These are phyloP conservation scores for Nineta flava DNA, from an alignment of 2,888 invertebrate species.

Conservation along the genomic window DNA sequence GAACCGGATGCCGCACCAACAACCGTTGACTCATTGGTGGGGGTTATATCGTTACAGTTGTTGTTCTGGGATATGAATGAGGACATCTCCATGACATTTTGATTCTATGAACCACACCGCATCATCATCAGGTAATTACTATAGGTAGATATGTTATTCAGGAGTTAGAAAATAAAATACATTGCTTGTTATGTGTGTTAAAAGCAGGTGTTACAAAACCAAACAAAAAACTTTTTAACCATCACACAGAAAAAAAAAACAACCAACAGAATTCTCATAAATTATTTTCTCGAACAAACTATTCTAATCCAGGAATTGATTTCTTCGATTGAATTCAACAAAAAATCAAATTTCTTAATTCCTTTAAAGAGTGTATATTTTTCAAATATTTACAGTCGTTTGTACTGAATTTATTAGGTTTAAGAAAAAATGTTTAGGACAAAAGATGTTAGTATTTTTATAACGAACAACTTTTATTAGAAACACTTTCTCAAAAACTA, in stretches of 20 bases:
- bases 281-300: no score
- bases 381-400: no score
- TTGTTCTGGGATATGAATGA: conserved; percentile 47
- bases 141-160: conserved; percentile 6
- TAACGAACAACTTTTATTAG: no score
- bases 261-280: not conserved
- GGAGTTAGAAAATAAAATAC: conserved; percentile 4
- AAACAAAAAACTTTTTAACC: no score
- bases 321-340: no score
- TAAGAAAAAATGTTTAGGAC: no score
- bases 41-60: conserved; percentile 24
- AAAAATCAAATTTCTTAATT: no score
- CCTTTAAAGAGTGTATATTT: no score
- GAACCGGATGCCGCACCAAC: not conserved
- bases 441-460: no score
- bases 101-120: conserved; percentile 21
- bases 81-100: conserved; percentile 49
- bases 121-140: conserved; percentile 8
- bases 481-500: no score
- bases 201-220: not conserved
- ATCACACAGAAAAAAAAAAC: not conserved
- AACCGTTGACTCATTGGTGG: not conserved
- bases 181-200: conserved; percentile 2
- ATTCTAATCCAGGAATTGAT: no score
- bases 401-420: no score